Percentiles rank a stretch among this genome's conserved stretches.
Conservation (phyloP, 2,797 vertebrate genomes). For the Alauda arvensis region DNA sequence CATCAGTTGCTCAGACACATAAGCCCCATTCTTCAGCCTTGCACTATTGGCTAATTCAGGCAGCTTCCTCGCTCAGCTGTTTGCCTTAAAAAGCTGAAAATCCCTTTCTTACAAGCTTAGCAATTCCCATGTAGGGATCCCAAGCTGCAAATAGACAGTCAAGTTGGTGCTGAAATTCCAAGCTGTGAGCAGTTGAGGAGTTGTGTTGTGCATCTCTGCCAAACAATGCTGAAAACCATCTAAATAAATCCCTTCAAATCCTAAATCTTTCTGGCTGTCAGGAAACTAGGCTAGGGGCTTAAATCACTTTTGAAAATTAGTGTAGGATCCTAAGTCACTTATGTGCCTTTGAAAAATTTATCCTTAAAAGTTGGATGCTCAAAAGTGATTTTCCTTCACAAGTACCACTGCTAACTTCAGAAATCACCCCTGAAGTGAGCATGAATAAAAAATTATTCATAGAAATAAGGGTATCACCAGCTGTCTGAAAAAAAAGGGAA, state of each 20-base stretch:
- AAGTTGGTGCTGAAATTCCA: conserved; percentile 50
- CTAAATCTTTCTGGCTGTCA: conserved; percentile 51
- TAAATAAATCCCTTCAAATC: conserved; percentile 59
- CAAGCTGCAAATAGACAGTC: conserved; percentile 13
- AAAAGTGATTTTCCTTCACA: conserved; percentile 2
- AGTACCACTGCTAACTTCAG: not conserved
- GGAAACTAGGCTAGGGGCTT: conserved; percentile 21
- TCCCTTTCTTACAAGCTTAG: conserved; percentile 61
- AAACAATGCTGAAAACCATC: conserved; percentile 36
- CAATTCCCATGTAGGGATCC: conserved; percentile 40
- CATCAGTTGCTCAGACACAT: conserved; percentile 56
- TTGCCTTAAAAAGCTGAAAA: conserved; percentile 61
- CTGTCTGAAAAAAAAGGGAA: conserved; percentile 17
- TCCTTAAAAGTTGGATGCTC: not conserved
- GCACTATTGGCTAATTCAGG: conserved; percentile 45
- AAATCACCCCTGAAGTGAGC: conserved; percentile 8
- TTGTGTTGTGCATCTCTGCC: conserved; percentile 29
- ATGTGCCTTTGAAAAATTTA: conserved; percentile 18
- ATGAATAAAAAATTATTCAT: conserved; percentile 26
- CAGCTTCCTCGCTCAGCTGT: conserved; percentile 48
- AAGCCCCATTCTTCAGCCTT: conserved; percentile 46
- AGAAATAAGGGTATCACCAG: not conserved
- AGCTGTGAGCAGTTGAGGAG: not conserved
- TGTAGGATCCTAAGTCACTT: conserved; percentile 25
- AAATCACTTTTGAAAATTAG: conserved; percentile 34